phyloP scores from a whole-genome alignment of 2,888 invertebrate genomes.

The Lasioglossum malachurum region DNA sequence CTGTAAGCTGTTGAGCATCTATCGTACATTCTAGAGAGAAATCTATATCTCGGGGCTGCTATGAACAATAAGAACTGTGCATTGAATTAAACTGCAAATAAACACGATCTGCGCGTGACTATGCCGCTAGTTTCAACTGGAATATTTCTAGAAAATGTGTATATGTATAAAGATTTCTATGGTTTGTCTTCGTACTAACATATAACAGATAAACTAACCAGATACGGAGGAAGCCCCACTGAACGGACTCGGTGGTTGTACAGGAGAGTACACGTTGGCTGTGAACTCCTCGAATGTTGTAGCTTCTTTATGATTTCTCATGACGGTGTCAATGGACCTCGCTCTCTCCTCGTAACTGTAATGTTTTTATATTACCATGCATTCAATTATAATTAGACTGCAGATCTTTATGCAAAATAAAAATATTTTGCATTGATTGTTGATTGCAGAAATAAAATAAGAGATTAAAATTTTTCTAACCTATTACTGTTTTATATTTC shows the following conservation, averaged over 20 bases:
- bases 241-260: constrained; percentile 86
- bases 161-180: neutral
- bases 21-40: constrained; percentile 26
- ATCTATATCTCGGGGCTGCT: constrained; percentile 8
- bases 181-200: constrained; percentile 5
- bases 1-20: constrained; percentile 19
- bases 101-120: constrained; percentile 26
- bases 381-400: neutral
- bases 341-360: constrained; percentile 96
- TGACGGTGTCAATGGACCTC: constrained; percentile 93
- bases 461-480: too few relatives aligned
- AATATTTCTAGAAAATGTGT: constrained; percentile 16
- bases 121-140: constrained; percentile 17
- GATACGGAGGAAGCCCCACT: constrained; percentile 82
- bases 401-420: too few relatives aligned
- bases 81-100: constrained; percentile 37
- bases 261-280: constrained; percentile 90
- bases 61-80: constrained; percentile 18
- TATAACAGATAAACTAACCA: constrained; percentile 71
- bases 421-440: too few relatives aligned
- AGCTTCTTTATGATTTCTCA: constrained; percentile 93
- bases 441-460: too few relatives aligned
- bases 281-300: constrained; percentile 96
- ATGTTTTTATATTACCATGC: neutral
- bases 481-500: too few relatives aligned